Evolutionary conservation across 2,888 invertebrate genomes (phyloP).

Genomic region (Rhamphomyia laevipes): DNA sequence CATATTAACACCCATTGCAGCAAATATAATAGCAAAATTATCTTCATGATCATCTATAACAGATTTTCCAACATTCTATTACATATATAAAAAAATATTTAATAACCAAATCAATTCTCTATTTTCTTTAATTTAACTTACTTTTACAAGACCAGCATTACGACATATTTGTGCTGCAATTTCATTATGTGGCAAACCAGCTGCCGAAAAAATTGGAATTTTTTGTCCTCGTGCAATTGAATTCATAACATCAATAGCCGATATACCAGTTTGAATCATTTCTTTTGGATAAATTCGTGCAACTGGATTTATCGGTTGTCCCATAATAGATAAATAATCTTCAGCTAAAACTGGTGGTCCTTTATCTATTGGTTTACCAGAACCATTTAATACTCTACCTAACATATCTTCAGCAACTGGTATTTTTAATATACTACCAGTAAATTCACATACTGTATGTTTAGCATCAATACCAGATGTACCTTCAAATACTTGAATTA

Average conservation of each 20-base stretch:
- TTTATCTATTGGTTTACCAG: constrained; percentile 95
- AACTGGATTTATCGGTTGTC: constrained; percentile 96
- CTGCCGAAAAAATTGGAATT: constrained; percentile 97
- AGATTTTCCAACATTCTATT: constrained; percentile 56
- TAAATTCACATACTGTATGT: constrained; percentile 93
- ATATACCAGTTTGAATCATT: constrained; percentile 94
- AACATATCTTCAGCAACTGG: constrained; percentile 98
- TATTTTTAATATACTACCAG: constrained; percentile 92
- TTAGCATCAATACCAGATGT: constrained; percentile 97
- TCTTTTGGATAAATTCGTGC: constrained; percentile 98
- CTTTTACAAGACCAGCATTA: constrained; percentile 89
- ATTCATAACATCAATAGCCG: constrained; percentile 98
- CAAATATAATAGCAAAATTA: constrained; percentile 97
- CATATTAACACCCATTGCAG: constrained; percentile 97
- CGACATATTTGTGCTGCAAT: constrained; percentile 97
- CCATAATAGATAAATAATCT: constrained; percentile 87
- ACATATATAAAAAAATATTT: too few relatives aligned
- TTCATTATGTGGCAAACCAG: constrained; percentile 95
- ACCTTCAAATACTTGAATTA: constrained; percentile 93
- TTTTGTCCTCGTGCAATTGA: constrained; percentile 97
- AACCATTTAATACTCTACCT: constrained; percentile 90
- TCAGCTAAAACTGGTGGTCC: constrained; percentile 94
- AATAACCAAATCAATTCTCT: too few relatives aligned
- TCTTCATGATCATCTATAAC: constrained; percentile 85
- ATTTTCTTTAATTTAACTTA: constrained; percentile 9